Percentiles rank a stretch among this genome's conserved stretches.
Evolutionary conservation across 2,113 vertebrate genomes (phyloP).

Genomic region (Eurystomus gularis): DNA sequence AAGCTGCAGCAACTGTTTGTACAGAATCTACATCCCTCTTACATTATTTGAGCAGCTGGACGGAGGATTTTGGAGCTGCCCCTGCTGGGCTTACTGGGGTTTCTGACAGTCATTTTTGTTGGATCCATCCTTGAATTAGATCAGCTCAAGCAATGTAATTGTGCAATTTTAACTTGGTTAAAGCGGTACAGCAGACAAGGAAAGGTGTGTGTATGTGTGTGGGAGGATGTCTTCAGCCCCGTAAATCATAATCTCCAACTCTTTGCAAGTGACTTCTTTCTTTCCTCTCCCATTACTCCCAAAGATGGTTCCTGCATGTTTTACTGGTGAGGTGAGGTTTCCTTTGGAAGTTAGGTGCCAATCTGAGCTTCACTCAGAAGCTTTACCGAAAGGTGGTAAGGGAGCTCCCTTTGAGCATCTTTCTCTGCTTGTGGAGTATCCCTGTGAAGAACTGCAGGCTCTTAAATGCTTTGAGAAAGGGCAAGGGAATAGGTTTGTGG

Average conservation of each 20-base stretch:
- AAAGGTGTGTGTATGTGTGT: not conserved
- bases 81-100: not conserved
- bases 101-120: constrained; percentile 1
- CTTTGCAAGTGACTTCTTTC: not conserved
- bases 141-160: not conserved
- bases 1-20: not conserved
- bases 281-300: not conserved
- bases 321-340: not conserved
- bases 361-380: not conserved
- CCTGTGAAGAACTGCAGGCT: not conserved
- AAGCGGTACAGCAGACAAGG: not conserved
- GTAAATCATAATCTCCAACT: not conserved
- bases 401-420: not conserved
- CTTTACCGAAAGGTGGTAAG: not conserved
- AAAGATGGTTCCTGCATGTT: not conserved
- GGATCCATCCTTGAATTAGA: not conserved
- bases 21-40: not conserved
- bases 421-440: not conserved
- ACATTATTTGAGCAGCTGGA: not conserved
- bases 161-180: not conserved
- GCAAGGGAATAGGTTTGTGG: not conserved
- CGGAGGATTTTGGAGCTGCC: not conserved
- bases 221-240: not conserved
- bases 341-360: not conserved
- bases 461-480: constrained; percentile 26